Evolutionary conservation across 2,113 vertebrate genomes (phyloP).

Genomic region (Ageneiosus marmoratus): DNA sequence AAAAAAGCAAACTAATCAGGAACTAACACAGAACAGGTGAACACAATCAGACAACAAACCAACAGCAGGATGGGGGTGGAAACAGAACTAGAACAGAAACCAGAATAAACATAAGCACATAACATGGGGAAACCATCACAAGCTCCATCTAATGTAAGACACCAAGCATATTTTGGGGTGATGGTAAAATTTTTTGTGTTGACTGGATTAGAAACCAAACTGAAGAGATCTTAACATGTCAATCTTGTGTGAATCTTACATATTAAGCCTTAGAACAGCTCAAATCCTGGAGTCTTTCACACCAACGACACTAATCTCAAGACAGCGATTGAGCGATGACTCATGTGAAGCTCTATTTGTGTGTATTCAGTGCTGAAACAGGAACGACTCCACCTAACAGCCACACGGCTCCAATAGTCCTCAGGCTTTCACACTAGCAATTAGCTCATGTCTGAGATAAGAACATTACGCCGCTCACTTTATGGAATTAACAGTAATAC

Average conservation of each 20-base stretch:
- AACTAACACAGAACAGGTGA: constrained; percentile 8
- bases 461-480: constrained; percentile 14
- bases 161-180: neutral
- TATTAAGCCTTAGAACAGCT: neutral
- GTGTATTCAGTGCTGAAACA: neutral
- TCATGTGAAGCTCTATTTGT: constrained; percentile 16
- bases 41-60: neutral
- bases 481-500: constrained; percentile 20
- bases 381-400: constrained; percentile 24
- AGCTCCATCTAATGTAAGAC: neutral
- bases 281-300: neutral
- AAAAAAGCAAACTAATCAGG: neutral
- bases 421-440: neutral
- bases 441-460: constrained; percentile 14
- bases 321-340: constrained; percentile 3
- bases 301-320: constrained; percentile 2
- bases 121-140: neutral
- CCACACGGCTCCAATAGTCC: neutral
- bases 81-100: neutral
- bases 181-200: too few relatives aligned
- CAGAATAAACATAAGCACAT: constrained; percentile 1
- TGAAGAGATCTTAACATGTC: neutral
- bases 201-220: neutral
- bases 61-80: neutral
- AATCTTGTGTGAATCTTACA: neutral